Base-by-base conservation (phyloP, 2,797 vertebrate genomes). In the Cossypha dichroa region DNA sequence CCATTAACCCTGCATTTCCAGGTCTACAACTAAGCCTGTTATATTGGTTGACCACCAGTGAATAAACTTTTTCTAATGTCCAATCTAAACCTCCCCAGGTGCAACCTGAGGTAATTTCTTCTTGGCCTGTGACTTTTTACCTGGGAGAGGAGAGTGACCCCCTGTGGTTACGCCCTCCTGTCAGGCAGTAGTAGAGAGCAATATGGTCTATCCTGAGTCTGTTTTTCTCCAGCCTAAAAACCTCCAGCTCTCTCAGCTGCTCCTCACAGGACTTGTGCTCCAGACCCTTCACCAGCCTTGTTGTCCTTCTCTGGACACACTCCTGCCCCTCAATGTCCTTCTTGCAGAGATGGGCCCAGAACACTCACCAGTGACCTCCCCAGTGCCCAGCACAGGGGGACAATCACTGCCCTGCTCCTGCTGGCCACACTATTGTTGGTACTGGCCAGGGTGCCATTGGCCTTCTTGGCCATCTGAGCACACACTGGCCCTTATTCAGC, bases 261-360 rank as follows among this genome's bases (percentile, higher is more conserved):
- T 52, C 20, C 52, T 59, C 31, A 26, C 25, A 62, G 34, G 40
- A 62, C 2, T 4, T 31, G 20, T 40, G 40, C 33, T 68, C 23
- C 51, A 36, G 22, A 25, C 5, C 11, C 12, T 43, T 8, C 13
- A 0, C 20, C 43, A 58, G 23, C 17, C 4, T 3, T 2, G 1
- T 8, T 51, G 16, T 11, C 15, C 8, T 64, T 73, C 38, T 51
- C 33, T 66, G 67, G 45, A 29, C 14, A 21, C 2, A 0, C 26
- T 31, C 18, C 34, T 11, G 36, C 22, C 1, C 1, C 36, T 33
- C 36, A 14, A 2, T 51, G 43, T 58, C 23, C 5, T 77, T 56
- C 13, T 14, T 29, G 5, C 4, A 33, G 85, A 21, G 33, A 17
- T 1, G 12, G 14, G 20, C 45, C 20, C 33, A 46, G 76, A 51